Evolutionary conservation across 2,113 vertebrate species (phyloP).

Genomic region (Callionymus lyra): DNA sequence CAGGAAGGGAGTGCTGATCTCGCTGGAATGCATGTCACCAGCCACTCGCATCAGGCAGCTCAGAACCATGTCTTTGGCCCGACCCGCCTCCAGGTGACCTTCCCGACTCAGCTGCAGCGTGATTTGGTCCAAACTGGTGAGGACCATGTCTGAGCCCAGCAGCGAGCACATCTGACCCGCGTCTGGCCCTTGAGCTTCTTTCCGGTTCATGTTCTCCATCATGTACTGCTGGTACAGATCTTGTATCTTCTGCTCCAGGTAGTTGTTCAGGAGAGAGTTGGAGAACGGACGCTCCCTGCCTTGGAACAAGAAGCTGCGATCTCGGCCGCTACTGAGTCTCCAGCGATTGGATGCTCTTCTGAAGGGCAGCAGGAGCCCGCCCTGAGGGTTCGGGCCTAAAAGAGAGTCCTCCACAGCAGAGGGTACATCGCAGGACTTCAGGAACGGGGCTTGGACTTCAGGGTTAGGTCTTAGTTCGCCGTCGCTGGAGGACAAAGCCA

Average conservation of each 20-base stretch:
- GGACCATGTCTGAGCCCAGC: conserved; percentile 82
- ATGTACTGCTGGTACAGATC: conserved; percentile 91
- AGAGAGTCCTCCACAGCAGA: conserved; percentile 63
- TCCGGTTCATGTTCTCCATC: conserved; percentile 74
- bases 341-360: conserved; percentile 73
- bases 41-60: conserved; percentile 79
- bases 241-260: conserved; percentile 86
- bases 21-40: conserved; percentile 75
- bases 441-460: conserved; percentile 71
- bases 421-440: conserved; percentile 84
- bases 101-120: conserved; percentile 83
- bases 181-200: conserved; percentile 19
- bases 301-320: conserved; percentile 73
- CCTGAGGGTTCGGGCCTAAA: conserved; percentile 12
- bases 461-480: conserved; percentile 62
- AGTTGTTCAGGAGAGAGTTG: conserved; percentile 83
- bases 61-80: conserved; percentile 90
- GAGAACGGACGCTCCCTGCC: conserved; percentile 78
- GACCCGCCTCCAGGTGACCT: conserved; percentile 78
- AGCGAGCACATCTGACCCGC: conserved; percentile 68
- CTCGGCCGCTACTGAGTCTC: conserved; percentile 69
- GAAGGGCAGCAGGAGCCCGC: conserved; percentile 17
- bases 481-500: conserved; percentile 73
- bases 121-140: conserved; percentile 87
- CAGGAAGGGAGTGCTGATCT: conserved; percentile 88